Conservation (phyloP, 2,797 vertebrate species). For the Enteromius treurensis region DNA sequence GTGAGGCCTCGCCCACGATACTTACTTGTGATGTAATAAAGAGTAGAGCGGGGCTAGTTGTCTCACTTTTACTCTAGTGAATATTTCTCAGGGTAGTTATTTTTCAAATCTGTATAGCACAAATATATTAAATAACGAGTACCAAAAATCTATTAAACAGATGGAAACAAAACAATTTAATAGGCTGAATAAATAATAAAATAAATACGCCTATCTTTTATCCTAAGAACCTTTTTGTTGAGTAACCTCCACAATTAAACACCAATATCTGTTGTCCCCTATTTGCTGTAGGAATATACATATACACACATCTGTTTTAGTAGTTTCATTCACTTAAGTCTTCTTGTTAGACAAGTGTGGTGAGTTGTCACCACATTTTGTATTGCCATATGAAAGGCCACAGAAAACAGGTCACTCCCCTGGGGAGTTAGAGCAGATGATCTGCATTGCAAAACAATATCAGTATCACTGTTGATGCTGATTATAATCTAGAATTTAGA, state of each 20-base stretch:
- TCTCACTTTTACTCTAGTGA: neutral
- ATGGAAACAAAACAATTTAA: neutral
- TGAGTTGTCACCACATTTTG: neutral
- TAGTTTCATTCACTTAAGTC: neutral
- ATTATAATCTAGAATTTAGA: neutral
- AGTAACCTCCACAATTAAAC: neutral
- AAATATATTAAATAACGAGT: neutral
- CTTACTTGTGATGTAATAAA: neutral
- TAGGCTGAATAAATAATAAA: neutral
- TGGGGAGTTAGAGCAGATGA: neutral
- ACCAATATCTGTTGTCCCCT: neutral
- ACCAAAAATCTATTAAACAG: neutral
- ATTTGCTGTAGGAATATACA: neutral
- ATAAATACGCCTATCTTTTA: neutral
- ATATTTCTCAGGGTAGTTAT: neutral
- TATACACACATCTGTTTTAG: neutral
- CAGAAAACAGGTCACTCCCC: neutral
- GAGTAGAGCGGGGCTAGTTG: neutral
- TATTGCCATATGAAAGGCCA: neutral
- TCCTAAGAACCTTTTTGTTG: neutral
- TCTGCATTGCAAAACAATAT: constrained; percentile 1
- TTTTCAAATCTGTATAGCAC: neutral
- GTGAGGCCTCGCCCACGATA: neutral
- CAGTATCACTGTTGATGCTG: neutral
- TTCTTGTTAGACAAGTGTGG: neutral